Evolutionary conservation across 92 coral and sea anemone species (phyloP), one percentile per base, ranked within the genome.

Genomic region (Porites cylindrica): DNA sequence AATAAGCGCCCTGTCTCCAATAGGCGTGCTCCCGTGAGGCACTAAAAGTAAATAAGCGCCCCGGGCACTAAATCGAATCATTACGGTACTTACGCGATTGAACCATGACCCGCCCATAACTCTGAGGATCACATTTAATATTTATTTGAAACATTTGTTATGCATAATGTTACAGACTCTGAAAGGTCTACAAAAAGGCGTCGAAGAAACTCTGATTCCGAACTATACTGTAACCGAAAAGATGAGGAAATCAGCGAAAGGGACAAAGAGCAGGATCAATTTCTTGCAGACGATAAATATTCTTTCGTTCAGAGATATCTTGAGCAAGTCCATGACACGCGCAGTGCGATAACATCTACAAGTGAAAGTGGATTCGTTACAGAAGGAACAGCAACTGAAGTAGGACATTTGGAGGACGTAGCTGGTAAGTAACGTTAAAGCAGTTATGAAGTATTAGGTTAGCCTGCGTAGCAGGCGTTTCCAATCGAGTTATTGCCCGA

Each of bases 1-100:
- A 88, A 82, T 82, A 82, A 82, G 91, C 91, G 79, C 87, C 87
- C 83, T 75, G 78, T 82, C 87, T 75, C 82, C 67, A 82, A 88
- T 88, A 82, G 67, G 83, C 73, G 91, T 83, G 68, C 83, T 88
- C 83, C 83, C 88, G 69, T 58, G 72, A 68, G 91, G 79, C 82
- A 14, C 91, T 72, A 82, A 81, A 23, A 0, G 23, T 21, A 21
- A 21, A 21, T 21, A 82, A 76, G 88, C 91, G 88, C 79, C 83
- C 83, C 74, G 61, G 62, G 72, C 72, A 38, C 72, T 64, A 63
- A 78, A 78, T 78, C 82, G 60, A 54, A 8, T 54, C 60, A 54
- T 10, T 54, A 54, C 60, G 16, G 16, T 10, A 0, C 60, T 23
- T 23, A 23, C 0, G 47, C 47, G 47, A 38, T 38, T 38, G 47